Percentiles rank a stretch among this genome's conserved stretches.
Evolutionary conservation across 2,888 invertebrate genomes (phyloP).

Genomic region (Noctua janthina): DNA sequence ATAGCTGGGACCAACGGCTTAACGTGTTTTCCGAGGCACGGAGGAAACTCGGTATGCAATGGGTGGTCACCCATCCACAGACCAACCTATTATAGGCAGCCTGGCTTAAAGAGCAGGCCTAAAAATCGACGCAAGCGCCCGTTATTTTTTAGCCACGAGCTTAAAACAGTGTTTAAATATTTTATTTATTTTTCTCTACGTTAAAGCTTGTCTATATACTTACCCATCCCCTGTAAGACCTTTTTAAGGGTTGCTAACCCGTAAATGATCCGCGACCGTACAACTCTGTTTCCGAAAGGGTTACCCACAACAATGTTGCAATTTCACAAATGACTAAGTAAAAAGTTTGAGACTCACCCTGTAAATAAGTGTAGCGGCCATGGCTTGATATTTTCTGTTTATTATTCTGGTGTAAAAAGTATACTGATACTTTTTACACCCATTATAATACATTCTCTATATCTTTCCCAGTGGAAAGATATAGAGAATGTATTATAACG

Average conservation of each 20-base stretch:
- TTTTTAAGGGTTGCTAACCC: conserved; percentile 17
- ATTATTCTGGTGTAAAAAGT: conserved; percentile 27
- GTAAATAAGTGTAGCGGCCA: conserved; percentile 7
- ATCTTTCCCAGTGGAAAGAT: not conserved
- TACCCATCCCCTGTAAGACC: not conserved
- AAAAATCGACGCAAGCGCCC: too few species aligned
- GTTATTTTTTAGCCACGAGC: too few species aligned
- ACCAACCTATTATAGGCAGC: too few species aligned
- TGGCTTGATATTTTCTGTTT: conserved; percentile 28
- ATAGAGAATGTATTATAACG: too few species aligned
- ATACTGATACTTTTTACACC: not conserved
- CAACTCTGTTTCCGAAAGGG: conserved; percentile 37
- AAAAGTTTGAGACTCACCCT: conserved; percentile 39
- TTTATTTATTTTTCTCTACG: not conserved
- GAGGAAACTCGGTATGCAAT: too few species aligned
- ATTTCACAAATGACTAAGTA: conserved; percentile 43
- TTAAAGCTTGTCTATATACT: conserved; percentile 4
- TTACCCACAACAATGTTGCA: conserved; percentile 39
- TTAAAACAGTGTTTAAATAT: not conserved
- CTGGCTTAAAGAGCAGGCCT: too few species aligned
- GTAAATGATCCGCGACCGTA: conserved; percentile 17
- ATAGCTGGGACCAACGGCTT: too few species aligned
- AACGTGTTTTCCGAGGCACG: too few species aligned
- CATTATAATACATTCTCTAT: too few species aligned
- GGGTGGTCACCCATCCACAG: too few species aligned